Evolutionary conservation across 2,888 invertebrate genomes (phyloP).

Genomic region (Scaptodrosophila latifasciaeformis): DNA sequence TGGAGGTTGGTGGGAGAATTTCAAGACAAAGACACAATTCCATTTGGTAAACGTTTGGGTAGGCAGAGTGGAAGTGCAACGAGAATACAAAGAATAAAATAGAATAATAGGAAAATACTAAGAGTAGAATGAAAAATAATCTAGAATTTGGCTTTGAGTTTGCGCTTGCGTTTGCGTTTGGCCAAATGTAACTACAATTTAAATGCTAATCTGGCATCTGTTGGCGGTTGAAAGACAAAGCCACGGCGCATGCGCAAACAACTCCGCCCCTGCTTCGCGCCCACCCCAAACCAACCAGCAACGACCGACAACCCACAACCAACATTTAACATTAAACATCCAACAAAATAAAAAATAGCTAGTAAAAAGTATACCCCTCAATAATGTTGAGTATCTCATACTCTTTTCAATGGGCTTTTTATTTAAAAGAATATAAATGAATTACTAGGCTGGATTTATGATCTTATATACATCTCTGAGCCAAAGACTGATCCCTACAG

Average conservation of each 20-base stretch:
- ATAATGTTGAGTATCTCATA: too few species aligned
- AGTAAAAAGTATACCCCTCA: too few species aligned
- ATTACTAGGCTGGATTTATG: too few species aligned
- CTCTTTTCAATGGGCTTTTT: too few species aligned
- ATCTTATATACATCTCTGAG: too few species aligned
- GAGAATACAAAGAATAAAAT: constrained; percentile 33
- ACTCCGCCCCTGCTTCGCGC: constrained; percentile 47
- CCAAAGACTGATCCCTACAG: too few species aligned
- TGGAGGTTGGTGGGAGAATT: constrained; percentile 24
- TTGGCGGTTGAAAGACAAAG: constrained; percentile 50
- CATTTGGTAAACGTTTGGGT: constrained; percentile 57
- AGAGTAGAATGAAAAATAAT: constrained; percentile 58
- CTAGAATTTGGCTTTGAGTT: constrained; percentile 37
- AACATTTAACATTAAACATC: too few species aligned
- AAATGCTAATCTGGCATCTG: constrained; percentile 67
- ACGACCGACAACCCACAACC: background rate
- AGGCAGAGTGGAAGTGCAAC: constrained; percentile 33
- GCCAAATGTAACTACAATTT: constrained; percentile 66
- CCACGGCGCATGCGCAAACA: constrained; percentile 51
- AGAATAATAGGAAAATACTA: constrained; percentile 31
- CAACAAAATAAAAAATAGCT: too few species aligned
- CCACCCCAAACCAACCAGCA: background rate
- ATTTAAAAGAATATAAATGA: too few species aligned
- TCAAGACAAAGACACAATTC: constrained; percentile 56
- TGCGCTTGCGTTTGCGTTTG: constrained; percentile 37